phyloP scores from a whole-genome alignment of 1,140 invertebrate species.

The Pogonognathellus flavescens region DNA sequence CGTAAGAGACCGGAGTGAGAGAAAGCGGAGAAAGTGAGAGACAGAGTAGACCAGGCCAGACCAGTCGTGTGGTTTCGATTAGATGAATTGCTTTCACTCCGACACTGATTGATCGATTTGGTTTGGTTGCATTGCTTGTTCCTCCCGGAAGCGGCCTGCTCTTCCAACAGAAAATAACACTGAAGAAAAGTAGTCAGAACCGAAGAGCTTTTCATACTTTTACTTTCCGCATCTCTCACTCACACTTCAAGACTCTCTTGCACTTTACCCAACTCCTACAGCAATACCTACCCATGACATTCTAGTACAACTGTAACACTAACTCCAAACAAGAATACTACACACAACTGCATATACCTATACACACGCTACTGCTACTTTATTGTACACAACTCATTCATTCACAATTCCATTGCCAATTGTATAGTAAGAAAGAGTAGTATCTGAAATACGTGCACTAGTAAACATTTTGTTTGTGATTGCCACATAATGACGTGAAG shows the following conservation, averaged over 20 bases:
- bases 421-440: no score
- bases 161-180: neutral
- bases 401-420: slow-evolving; percentile 41
- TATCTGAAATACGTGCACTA: no score
- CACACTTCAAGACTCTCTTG: slow-evolving; percentile 8
- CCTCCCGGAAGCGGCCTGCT: slow-evolving; percentile 8
- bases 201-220: slow-evolving; percentile 24
- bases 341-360: no score
- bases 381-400: slow-evolving; percentile 29
- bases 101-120: slow-evolving; percentile 60
- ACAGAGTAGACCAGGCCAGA: neutral
- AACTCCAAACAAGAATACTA: no score
- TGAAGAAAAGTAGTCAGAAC: neutral
- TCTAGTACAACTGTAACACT: no score
- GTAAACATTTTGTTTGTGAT: no score
- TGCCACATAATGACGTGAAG: neutral
- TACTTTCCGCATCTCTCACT: slow-evolving; percentile 18
- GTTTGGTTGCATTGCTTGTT: slow-evolving; percentile 19
- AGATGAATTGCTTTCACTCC: slow-evolving; percentile 60
- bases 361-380: no score
- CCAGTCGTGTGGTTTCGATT: slow-evolving; percentile 55
- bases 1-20: neutral
- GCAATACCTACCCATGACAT: no score
- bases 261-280: slow-evolving; percentile 13
- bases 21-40: neutral